phyloP scores from a whole-genome alignment of 2,113 vertebrate genomes.

The Saimiri boliviensis region DNA sequence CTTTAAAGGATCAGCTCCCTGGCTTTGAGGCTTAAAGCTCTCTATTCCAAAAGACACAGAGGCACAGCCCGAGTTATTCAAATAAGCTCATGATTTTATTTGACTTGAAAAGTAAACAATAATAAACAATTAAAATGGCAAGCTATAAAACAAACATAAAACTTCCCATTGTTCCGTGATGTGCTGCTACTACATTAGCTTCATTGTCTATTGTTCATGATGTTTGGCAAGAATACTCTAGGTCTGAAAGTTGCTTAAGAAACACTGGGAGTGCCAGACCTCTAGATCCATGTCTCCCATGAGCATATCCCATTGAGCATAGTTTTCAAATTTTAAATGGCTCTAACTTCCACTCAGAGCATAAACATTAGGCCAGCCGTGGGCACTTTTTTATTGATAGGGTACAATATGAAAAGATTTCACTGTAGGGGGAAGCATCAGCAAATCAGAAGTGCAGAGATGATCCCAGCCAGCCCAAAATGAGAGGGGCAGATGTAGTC shows the following conservation, averaged over 20 bases:
- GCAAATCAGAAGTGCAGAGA: conserved; percentile 70
- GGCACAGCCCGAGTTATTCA: background rate
- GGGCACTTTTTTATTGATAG: conserved; percentile 47
- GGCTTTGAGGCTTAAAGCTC: background rate
- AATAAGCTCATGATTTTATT: background rate
- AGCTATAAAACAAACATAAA: background rate
- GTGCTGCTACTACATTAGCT: background rate
- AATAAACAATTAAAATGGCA: background rate
- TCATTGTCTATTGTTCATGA: background rate
- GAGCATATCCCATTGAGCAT: background rate
- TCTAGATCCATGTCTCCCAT: background rate
- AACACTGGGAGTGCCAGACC: background rate
- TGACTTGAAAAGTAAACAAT: background rate
- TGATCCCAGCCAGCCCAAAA: conserved; percentile 67
- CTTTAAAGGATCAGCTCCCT: background rate
- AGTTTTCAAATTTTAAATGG: background rate
- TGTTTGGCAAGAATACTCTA: background rate
- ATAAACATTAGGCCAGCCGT: conserved; percentile 12
- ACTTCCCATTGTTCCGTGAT: background rate
- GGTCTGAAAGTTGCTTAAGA: background rate
- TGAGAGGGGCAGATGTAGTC: conserved; percentile 60
- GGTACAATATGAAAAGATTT: conserved; percentile 61
- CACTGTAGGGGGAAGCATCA: conserved; percentile 11
- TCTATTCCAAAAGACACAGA: background rate
- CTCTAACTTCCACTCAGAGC: conserved; percentile 34